These are phyloP conservation scores for Nephila pilipes DNA, from an alignment of 1,140 invertebrate genomes.

Conservation along the genomic window DNA sequence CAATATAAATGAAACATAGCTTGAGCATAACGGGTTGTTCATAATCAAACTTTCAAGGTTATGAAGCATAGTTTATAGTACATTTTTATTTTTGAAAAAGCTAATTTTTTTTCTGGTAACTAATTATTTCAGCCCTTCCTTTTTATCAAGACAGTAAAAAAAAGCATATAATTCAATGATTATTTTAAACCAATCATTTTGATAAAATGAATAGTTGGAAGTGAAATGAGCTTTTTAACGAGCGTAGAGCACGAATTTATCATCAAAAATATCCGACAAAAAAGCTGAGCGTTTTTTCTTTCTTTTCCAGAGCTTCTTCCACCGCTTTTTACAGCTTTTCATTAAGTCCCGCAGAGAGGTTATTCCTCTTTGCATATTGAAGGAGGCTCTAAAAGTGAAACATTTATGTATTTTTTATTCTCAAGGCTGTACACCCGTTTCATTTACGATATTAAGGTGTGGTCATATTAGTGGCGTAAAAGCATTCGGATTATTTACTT, in stretches of 20 bases:
- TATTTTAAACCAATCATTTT: slow-evolving; percentile 42
- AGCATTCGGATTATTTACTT: slow-evolving; percentile 67
- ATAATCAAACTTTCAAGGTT: slow-evolving; percentile 24
- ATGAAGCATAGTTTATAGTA: neutral
- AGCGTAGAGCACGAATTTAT: slow-evolving; percentile 34
- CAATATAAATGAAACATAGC: slow-evolving; percentile 6
- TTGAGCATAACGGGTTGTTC: neutral
- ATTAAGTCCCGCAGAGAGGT: slow-evolving; percentile 64
- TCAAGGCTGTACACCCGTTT: slow-evolving; percentile 56
- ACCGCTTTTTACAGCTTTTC: slow-evolving; percentile 51
- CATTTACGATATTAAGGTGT: slow-evolving; percentile 76
- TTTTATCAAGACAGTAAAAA: slow-evolving; percentile 17
- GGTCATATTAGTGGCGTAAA: slow-evolving; percentile 71
- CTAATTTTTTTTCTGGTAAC: neutral
- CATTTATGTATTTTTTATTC: slow-evolving; percentile 62
- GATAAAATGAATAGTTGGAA: slow-evolving; percentile 38
- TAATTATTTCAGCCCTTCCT: slow-evolving; percentile 41
- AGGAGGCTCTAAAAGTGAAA: slow-evolving; percentile 61
- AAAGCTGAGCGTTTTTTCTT: neutral
- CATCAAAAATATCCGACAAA: slow-evolving; percentile 28
- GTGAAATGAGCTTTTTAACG: slow-evolving; percentile 38
- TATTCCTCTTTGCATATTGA: slow-evolving; percentile 73
- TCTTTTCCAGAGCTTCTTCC: slow-evolving; percentile 28
- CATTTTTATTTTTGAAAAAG: neutral
- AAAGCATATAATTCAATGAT: slow-evolving; percentile 42